phyloP scores from a whole-genome alignment of 92 coral and sea anemone species.

The Micromussa lordhowensis region DNA sequence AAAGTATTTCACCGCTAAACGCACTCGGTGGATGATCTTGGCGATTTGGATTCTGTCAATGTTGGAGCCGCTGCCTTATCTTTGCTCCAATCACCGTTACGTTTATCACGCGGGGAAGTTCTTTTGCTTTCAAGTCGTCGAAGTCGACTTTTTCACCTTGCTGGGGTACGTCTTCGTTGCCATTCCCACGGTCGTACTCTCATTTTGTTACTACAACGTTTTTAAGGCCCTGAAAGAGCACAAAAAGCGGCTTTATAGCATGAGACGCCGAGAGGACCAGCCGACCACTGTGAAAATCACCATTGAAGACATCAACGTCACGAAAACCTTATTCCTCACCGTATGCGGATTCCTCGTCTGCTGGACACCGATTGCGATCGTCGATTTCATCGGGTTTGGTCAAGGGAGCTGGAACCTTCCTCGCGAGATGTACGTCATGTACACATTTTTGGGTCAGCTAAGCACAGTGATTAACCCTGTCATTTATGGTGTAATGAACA shows the following conservation, averaged over 20 bases:
- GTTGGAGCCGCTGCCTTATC: conserved; percentile 81
- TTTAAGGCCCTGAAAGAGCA: conserved; percentile 69
- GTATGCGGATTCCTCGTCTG: conserved; percentile 75
- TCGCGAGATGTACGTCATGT: conserved; percentile 81
- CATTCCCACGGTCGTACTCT: conserved; percentile 64
- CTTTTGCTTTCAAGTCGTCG: conserved; percentile 81
- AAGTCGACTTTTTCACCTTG: conserved; percentile 78
- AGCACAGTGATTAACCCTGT: conserved; percentile 77
- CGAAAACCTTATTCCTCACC: conserved; percentile 73
- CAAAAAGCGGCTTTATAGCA: conserved; percentile 41
- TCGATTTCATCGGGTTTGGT: conserved; percentile 79
- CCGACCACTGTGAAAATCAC: conserved; percentile 26
- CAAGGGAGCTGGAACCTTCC: conserved; percentile 77
- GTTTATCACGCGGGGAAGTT: conserved; percentile 85
- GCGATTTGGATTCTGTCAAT: conserved; percentile 71
- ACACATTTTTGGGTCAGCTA: conserved; percentile 79
- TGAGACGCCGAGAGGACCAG: conserved; percentile 38
- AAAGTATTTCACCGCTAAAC: conserved; percentile 58
- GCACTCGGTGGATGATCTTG: conserved; percentile 71
- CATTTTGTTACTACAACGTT: conserved; percentile 75
- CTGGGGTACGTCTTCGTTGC: conserved; percentile 72
- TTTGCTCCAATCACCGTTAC: conserved; percentile 75
- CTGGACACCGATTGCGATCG: conserved; percentile 76
- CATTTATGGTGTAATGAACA: conserved; percentile 87
- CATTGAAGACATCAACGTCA: conserved; percentile 76